Base-by-base conservation (phyloP, 2,797 vertebrate species). In the Gorsachius magnificus region DNA sequence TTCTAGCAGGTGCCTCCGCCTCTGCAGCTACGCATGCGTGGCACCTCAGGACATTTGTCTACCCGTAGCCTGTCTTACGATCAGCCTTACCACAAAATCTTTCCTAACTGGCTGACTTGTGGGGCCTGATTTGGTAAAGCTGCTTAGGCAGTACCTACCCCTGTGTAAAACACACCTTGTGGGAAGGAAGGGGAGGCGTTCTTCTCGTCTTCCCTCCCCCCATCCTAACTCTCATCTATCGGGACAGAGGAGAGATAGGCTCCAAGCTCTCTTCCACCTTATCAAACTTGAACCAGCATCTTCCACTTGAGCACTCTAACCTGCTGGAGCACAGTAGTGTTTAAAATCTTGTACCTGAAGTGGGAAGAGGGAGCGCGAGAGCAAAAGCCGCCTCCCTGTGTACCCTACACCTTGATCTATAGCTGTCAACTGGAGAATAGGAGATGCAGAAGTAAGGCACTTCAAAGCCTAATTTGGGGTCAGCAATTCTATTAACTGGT, bases 351-450 rank as follows among this genome's bases (percentile, higher is more conserved):
- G 0, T 17, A 64, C 7, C 25, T 43, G 54, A 78, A 50, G 8
- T 35, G 31, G 43, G 26, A 85, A 87, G 41, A 77, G 36, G 64
- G 4, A 66, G 5, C 13, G 43, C 19, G 33, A 74, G 6, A 83
- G 33, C 57, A 93, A 48, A 56, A 64, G 31, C 6, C 22, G 43
- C 11, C 10, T 80, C 38, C 46, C 69, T 0, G 0, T 6, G 21
- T 50, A 57, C 14, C 20, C 48, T 76, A 29, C 38, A 63, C 17
- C n/a, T 36, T 60, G 31, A 80, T 56, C 15, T 9, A 33, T 5
- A 87, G 45, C 16, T 71, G 63, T 45, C 77, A 70, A 0, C 18
- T 38, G 56, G 12, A 74, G 38, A 45, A 83, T 10, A 76, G 33
- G 18, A 74, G 43, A 38, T 41, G 36, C 13, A 88, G 53, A 80